Percentiles rank a stretch among this genome's conserved stretches.
These are phyloP conservation scores for Harpalus rubripes DNA, from an alignment of 2,888 invertebrate species.

Conservation along the genomic window DNA sequence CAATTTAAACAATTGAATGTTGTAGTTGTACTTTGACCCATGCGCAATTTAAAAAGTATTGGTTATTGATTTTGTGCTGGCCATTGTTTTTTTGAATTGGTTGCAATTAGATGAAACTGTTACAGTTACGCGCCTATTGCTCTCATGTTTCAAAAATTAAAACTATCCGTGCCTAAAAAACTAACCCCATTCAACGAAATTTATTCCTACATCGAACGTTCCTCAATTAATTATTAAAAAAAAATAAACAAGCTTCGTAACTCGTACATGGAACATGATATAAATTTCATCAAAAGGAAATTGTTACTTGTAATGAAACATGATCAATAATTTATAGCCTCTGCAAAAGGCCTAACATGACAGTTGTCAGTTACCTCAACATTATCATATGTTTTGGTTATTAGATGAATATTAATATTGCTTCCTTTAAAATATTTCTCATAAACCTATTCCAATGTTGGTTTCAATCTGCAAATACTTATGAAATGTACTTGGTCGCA, in stretches of 20 bases:
- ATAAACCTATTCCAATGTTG: no score
- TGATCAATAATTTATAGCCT: no score
- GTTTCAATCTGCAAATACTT: no score
- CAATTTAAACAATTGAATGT: conserved; percentile 40
- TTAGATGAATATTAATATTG: no score
- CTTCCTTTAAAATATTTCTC: no score
- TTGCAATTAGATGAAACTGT: conserved; percentile 14
- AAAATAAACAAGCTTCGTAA: background rate
- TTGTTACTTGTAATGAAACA: no score
- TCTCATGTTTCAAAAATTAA: background rate
- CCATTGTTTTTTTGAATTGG: conserved; percentile 24
- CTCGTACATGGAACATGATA: background rate
- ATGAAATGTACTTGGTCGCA: no score
- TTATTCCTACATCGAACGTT: background rate
- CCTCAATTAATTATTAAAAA: background rate
- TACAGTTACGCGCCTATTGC: background rate
- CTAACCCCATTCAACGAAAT: background rate
- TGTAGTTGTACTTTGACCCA: conserved; percentile 10
- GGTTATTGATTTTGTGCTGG: conserved; percentile 10
- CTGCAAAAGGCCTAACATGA: no score
- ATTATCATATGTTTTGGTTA: no score
- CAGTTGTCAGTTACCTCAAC: no score
- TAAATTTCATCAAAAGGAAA: background rate
- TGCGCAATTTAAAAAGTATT: conserved; percentile 20
- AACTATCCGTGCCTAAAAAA: background rate